Percentiles rank a stretch among this genome's conserved stretches.
Evolutionary conservation across 2,888 invertebrate species (phyloP).

Genomic region (Busseola fusca): DNA sequence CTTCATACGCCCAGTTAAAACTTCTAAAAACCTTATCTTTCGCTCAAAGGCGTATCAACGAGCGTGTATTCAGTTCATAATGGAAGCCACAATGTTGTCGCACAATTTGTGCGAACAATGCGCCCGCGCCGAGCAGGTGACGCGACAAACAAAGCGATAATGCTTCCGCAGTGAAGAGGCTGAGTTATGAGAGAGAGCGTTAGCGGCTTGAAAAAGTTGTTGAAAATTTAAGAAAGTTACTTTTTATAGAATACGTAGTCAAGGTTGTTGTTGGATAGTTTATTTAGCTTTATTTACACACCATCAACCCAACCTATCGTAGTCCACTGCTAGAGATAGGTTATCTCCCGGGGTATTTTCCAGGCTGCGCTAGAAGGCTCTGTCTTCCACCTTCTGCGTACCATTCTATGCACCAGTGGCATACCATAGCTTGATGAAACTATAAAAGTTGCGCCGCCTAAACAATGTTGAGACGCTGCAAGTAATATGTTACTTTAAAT

Average conservation of each 20-base stretch:
- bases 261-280: not conserved
- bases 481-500: not conserved
- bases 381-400: no score
- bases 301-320: no score
- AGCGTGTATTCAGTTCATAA: conserved; percentile 4
- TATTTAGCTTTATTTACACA: no score
- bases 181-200: conserved; percentile 14
- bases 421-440: not conserved
- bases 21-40: conserved; percentile 39
- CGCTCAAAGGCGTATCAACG: conserved; percentile 23
- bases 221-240: not conserved
- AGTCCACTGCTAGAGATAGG: no score
- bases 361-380: no score
- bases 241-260: not conserved
- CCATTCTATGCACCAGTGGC: no score
- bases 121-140: conserved; percentile 56
- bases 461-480: not conserved
- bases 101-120: conserved; percentile 50
- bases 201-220: not conserved
- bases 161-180: conserved; percentile 9
- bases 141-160: conserved; percentile 54
- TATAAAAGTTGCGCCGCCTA: not conserved
- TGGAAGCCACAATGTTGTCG: conserved; percentile 30
- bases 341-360: no score
- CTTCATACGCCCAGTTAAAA: conserved; percentile 1